Percentiles rank a stretch among this genome's conserved stretches.
Evolutionary conservation across 1,140 invertebrate species (phyloP).

Genomic region (Harlomillsia oculata): DNA sequence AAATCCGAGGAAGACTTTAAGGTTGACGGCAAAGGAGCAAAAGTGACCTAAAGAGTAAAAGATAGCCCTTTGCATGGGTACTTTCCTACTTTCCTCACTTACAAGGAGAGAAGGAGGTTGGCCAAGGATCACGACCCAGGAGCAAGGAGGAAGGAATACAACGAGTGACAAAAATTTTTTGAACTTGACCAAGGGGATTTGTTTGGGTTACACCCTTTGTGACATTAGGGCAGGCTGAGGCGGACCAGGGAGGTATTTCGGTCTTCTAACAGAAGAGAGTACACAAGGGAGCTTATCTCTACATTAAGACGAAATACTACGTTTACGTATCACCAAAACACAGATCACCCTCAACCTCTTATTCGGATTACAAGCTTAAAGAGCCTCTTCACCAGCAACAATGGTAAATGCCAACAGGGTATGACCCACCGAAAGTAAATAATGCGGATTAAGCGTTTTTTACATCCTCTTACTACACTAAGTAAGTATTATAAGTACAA

Average conservation of each 20-base stretch:
- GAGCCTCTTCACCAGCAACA: constrained; percentile 13
- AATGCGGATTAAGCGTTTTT: no score
- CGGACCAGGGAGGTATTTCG: constrained; percentile 22
- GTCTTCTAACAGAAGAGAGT: not conserved
- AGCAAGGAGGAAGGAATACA: constrained; percentile 10
- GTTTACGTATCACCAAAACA: constrained; percentile 5
- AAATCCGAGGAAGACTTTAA: no score
- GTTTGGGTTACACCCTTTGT: constrained; percentile 36
- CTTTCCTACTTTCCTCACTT: no score
- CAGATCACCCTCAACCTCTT: constrained; percentile 5
- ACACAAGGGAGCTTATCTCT: constrained; percentile 12
- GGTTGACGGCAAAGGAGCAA: no score
- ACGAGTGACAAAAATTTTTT: constrained; percentile 24
- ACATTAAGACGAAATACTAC: constrained; percentile 12
- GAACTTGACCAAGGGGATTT: constrained; percentile 32
- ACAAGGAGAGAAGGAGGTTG: no score
- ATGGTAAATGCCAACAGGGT: no score
- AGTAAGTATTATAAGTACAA: no score
- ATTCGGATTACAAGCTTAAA: constrained; percentile 21
- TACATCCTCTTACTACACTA: no score
- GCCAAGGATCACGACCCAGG: not conserved
- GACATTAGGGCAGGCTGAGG: constrained; percentile 35
- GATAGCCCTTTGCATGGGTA: no score
- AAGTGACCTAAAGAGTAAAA: no score
- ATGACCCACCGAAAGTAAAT: no score